phyloP scores from a whole-genome alignment of 2,888 invertebrate genomes.

The Parnassius mnemosyne region DNA sequence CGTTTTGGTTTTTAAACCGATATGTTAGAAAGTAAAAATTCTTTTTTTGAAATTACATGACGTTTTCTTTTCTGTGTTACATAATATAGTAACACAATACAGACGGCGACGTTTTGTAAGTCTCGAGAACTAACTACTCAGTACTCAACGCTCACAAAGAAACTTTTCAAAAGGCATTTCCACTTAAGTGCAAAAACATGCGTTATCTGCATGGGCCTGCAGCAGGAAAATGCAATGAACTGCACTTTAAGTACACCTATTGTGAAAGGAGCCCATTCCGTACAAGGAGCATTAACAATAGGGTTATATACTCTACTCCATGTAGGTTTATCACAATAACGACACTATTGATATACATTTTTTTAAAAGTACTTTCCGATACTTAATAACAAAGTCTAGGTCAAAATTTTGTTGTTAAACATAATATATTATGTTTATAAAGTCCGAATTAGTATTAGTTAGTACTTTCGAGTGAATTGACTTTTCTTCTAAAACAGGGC shows the following conservation, averaged over 20 bases:
- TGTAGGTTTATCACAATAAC: not conserved
- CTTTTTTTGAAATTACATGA: not conserved
- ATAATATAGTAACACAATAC: slow-evolving; percentile 6
- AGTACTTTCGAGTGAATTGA: no score
- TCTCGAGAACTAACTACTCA: slow-evolving; percentile 23
- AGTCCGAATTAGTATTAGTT: no score
- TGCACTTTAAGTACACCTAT: slow-evolving; percentile 15
- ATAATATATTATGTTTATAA: no score
- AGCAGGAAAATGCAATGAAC: slow-evolving; percentile 25
- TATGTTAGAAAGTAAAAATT: no score
- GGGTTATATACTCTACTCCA: not conserved
- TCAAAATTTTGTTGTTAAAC: no score
- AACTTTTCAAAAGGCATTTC: slow-evolving; percentile 22
- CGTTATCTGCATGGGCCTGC: slow-evolving; percentile 24
- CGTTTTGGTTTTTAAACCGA: no score
- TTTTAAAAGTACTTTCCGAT: not conserved
- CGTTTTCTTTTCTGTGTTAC: not conserved
- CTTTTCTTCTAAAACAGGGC: no score
- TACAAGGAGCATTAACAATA: slow-evolving; percentile 7
- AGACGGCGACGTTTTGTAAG: slow-evolving; percentile 8
- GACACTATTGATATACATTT: not conserved
- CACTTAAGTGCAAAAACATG: slow-evolving; percentile 22
- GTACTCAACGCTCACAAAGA: slow-evolving; percentile 14
- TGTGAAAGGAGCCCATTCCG: slow-evolving; percentile 10
- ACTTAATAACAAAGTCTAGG: no score